These are phyloP conservation scores for Lepidurus couesii DNA, from an alignment of 1,140 invertebrate species.

Conservation along the genomic window DNA sequence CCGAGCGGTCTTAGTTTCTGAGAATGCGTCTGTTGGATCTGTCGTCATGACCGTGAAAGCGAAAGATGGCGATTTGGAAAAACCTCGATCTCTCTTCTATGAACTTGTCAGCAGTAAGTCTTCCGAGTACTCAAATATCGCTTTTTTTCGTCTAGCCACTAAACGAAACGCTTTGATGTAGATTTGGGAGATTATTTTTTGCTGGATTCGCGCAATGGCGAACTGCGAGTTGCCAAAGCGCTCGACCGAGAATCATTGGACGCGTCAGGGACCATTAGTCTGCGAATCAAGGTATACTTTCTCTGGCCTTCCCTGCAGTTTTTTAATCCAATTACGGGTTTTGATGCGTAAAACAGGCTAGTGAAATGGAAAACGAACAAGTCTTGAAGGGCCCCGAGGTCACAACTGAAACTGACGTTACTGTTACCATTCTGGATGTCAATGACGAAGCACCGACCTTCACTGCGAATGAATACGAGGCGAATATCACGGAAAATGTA, in stretches of 20 bases:
- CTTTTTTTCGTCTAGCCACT: neutral
- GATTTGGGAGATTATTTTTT: conserved; percentile 82
- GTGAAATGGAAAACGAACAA: conserved; percentile 65
- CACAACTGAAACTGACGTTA: conserved; percentile 57
- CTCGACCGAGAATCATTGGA: conserved; percentile 83
- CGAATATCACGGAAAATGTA: conserved; percentile 74
- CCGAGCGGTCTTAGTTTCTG: conserved; percentile 76
- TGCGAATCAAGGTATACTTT: conserved; percentile 46
- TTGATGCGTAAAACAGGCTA: conserved; percentile 51
- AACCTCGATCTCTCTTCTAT: conserved; percentile 9
- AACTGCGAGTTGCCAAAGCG: conserved; percentile 80
- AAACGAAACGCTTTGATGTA: neutral
- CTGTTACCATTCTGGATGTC: conserved; percentile 80
- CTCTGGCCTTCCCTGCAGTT: neutral
- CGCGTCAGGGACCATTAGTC: conserved; percentile 67
- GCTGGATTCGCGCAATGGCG: conserved; percentile 85
- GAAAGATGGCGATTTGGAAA: conserved; percentile 71
- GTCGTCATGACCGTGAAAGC: conserved; percentile 71
- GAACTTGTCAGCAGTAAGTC: neutral
- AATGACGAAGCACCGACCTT: conserved; percentile 88
- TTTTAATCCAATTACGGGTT: neutral
- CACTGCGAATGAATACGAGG: conserved; percentile 70
- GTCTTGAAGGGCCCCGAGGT: conserved; percentile 61
- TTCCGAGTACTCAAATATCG: neutral
- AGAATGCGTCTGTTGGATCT: conserved; percentile 78